Conservation (phyloP, 2,888 invertebrate genomes). For the Gandaritis pyraliata region DNA sequence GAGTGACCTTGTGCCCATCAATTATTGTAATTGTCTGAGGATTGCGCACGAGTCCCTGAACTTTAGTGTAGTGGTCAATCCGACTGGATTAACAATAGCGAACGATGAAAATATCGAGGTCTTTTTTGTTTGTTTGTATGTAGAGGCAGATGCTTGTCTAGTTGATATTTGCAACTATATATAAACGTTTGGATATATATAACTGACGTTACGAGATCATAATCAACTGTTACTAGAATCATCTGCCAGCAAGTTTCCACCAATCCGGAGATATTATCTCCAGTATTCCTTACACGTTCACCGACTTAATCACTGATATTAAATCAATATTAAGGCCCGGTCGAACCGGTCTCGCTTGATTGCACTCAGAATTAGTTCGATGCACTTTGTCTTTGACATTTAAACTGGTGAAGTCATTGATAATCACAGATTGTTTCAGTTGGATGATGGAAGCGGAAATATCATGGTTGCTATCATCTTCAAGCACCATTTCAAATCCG, state of each 20-base stretch:
- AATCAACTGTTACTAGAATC: background rate
- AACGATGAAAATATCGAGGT: conserved; percentile 36
- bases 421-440: conserved; percentile 30
- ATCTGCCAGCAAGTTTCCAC: conserved; percentile 14
- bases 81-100: conserved; percentile 40
- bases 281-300: conserved; percentile 37
- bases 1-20: conserved; percentile 39
- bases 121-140: conserved; percentile 26
- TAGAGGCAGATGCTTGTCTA: conserved; percentile 8
- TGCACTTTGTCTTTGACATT: conserved; percentile 52
- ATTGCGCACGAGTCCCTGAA: conserved; percentile 43
- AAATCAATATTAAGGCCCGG: conserved; percentile 41
- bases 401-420: conserved; percentile 41
- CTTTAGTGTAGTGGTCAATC: conserved; percentile 38
- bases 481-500: conserved; percentile 12
- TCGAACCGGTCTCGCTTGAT: conserved; percentile 45
- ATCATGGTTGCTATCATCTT: conserved; percentile 1
- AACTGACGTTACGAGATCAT: too few relatives aligned
- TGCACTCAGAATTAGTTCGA: conserved; percentile 50
- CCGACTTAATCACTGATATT: conserved; percentile 38
- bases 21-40: conserved; percentile 40
- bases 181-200: background rate
- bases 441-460: conserved; percentile 23
- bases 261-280: conserved; percentile 21
- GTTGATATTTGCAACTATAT: conserved; percentile 1